These are phyloP conservation scores for Carduelis carduelis DNA, from an alignment of 2,797 vertebrate genomes.

Conservation along the genomic window DNA sequence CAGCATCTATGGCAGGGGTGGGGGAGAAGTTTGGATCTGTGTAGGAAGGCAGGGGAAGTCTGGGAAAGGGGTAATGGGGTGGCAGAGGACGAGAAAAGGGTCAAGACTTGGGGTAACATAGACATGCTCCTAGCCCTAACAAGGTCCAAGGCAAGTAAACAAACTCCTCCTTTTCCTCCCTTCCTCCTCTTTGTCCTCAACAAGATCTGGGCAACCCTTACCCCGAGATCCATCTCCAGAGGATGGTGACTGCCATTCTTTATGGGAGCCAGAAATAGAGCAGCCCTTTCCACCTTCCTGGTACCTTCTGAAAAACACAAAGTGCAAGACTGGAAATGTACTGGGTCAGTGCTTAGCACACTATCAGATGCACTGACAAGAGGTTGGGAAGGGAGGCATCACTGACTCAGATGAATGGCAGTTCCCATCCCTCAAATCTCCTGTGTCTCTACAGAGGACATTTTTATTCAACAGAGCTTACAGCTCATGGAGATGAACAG, in stretches of 20 bases:
- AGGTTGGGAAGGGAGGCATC: neutral
- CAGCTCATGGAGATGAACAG: neutral
- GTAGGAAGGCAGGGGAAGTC: neutral
- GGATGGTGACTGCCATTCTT: neutral
- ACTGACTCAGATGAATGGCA: neutral
- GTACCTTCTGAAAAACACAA: neutral
- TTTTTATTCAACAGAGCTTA: neutral
- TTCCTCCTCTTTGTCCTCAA: neutral
- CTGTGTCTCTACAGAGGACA: neutral
- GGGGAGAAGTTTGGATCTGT: neutral
- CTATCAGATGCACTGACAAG: too few species aligned
- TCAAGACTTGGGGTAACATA: neutral
- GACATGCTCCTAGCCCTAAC: rapidly evolving
- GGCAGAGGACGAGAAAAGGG: neutral
- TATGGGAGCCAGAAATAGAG: neutral
- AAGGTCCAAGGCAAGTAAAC: neutral
- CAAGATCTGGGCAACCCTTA: neutral
- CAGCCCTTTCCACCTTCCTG: neutral
- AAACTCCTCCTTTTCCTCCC: neutral
- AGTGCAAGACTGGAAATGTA: neutral
- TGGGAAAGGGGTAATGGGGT: neutral
- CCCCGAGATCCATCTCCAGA: neutral
- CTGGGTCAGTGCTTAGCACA: neutral
- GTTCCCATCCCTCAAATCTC: neutral
- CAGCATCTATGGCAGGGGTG: rapidly evolving